Evolutionary conservation across 1,140 invertebrate species (phyloP).

Genomic region (Sweltsa coloradensis): DNA sequence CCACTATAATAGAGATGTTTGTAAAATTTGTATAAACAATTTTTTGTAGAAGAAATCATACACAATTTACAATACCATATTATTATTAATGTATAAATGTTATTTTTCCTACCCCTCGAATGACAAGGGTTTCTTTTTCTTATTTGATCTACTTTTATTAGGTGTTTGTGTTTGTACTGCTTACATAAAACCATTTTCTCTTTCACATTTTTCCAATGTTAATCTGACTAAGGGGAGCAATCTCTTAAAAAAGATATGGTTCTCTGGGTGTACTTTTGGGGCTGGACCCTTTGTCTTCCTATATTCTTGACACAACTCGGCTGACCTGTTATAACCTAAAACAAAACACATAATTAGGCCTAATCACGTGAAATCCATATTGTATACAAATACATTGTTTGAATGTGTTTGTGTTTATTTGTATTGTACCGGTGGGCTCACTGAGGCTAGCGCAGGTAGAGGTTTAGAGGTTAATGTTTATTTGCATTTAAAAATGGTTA

Average conservation of each 20-base stretch:
- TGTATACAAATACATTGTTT: neutral
- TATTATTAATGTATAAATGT: no score
- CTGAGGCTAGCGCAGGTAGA: no score
- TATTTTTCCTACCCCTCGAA: no score
- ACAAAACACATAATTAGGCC: conserved; percentile 5
- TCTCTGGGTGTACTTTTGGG: conserved; percentile 44
- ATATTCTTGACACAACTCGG: conserved; percentile 45
- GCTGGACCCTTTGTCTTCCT: conserved; percentile 43
- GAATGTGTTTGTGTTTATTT: neutral
- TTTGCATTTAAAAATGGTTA: neutral
- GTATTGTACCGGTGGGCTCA: no score
- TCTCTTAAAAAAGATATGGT: conserved; percentile 52
- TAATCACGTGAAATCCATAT: neutral
- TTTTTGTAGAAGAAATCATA: no score
- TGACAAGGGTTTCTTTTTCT: no score
- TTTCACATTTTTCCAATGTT: conserved; percentile 55
- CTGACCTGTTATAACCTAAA: conserved; percentile 39
- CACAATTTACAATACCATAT: no score
- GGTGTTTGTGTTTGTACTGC: no score
- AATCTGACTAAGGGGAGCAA: conserved; percentile 44
- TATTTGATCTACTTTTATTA: no score
- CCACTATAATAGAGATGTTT: no score
- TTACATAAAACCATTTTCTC: conserved; percentile 63
- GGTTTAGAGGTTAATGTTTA: neutral
- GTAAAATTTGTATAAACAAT: no score